phyloP scores from a whole-genome alignment of 2,888 invertebrate genomes.

The Latrodectus elegans region DNA sequence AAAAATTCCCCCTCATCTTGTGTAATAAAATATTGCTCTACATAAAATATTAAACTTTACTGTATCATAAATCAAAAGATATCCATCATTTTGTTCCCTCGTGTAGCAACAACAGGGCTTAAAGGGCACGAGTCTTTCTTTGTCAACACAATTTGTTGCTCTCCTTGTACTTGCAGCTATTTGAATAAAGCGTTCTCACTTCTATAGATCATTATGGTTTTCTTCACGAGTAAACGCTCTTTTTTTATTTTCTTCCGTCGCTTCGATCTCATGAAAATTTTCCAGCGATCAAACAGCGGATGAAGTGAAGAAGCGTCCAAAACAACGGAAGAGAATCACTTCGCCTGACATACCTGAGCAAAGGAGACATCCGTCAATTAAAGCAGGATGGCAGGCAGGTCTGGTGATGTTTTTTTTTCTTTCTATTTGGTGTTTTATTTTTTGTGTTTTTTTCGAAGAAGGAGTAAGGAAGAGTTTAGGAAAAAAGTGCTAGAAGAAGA shows the following conservation, averaged over 20 bases:
- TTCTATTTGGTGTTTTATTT: conserved; percentile 5
- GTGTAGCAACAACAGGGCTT: no score
- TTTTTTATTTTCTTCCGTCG: neutral
- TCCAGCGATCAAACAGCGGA: conserved; percentile 35
- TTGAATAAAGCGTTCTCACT: neutral
- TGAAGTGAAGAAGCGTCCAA: neutral
- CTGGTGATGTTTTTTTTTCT: conserved; percentile 31
- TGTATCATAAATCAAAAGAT: no score
- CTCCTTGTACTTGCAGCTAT: neutral
- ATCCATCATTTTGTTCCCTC: no score
- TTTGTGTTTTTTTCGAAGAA: conserved; percentile 4
- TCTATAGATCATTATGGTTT: no score
- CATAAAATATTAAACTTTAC: no score
- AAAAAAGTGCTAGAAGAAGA: conserved; percentile 4
- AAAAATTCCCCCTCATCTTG: no score
- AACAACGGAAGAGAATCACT: conserved; percentile 26
- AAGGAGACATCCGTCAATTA: conserved; percentile 62
- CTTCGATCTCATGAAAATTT: conserved; percentile 33
- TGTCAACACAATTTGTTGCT: neutral
- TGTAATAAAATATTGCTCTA: no score
- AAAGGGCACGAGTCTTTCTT: no score
- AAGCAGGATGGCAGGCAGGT: conserved; percentile 31
- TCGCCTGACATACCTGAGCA: conserved; percentile 45
- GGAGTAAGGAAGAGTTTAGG: neutral
- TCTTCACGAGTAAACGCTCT: neutral